A percentile compares a stretch with the other conserved stretches of the same genome.
Conservation (phyloP, 2,888 invertebrate species). For the Protula sp. region DNA sequence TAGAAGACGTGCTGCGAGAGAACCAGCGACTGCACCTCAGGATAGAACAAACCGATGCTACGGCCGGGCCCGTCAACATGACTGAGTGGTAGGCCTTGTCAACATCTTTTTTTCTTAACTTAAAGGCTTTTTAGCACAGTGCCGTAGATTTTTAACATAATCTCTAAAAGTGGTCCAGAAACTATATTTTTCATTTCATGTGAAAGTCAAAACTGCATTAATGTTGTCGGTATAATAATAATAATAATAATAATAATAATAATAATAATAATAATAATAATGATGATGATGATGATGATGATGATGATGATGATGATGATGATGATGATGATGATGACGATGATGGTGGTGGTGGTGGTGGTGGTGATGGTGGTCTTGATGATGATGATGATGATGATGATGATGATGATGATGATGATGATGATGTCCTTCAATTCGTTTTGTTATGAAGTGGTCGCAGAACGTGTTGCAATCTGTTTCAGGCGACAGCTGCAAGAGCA, state of each 20-base stretch:
- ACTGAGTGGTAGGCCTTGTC: slow-evolving; percentile 38
- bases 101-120: neutral
- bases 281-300: neutral
- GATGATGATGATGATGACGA: slow-evolving; percentile 13
- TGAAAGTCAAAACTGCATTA: too few species aligned
- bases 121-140: too few species aligned
- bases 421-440: neutral
- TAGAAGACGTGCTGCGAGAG: slow-evolving; percentile 42
- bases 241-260: too few species aligned
- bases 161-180: too few species aligned
- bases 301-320: slow-evolving; percentile 14
- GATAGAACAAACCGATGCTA: slow-evolving; percentile 26
- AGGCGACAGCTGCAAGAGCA: slow-evolving; percentile 50
- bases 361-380: slow-evolving; percentile 11
- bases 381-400: slow-evolving; percentile 13
- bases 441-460: neutral
- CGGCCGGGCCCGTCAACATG: slow-evolving; percentile 31
- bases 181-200: too few species aligned
- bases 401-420: slow-evolving; percentile 11
- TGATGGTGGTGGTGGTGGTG: slow-evolving; percentile 11
- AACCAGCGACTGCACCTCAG: slow-evolving; percentile 38
- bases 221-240: too few species aligned
- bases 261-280: neutral
- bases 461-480: neutral
- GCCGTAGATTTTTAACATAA: too few species aligned